Percentiles rank a stretch among this genome's conserved stretches.
These are phyloP conservation scores for Chorisops tibialis DNA, from an alignment of 2,888 invertebrate genomes.

Conservation along the genomic window DNA sequence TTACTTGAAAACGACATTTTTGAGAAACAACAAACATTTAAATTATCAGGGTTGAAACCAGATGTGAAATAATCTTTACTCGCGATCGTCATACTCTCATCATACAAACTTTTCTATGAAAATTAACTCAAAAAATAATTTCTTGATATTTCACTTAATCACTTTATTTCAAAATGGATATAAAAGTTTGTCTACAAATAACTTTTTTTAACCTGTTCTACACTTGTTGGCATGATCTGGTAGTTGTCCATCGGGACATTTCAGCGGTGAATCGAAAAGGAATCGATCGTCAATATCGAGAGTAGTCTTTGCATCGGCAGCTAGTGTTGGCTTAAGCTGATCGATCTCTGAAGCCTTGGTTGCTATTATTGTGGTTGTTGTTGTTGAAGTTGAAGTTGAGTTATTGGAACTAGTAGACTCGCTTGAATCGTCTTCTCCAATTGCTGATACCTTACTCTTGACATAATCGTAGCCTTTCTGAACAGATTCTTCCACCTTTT, in stretches of 20 bases:
- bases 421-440: not conserved
- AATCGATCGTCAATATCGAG: slow-evolving; percentile 11
- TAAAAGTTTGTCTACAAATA: too few species aligned
- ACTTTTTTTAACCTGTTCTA: not conserved
- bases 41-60: too few species aligned
- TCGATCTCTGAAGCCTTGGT: not conserved
- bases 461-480: slow-evolving; percentile 33
- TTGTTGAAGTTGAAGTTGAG: too few species aligned
- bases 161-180: not conserved
- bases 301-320: not conserved
- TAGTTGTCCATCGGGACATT: slow-evolving; percentile 1
- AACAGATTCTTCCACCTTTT: slow-evolving; percentile 43
- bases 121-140: too few species aligned
- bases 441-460: slow-evolving; percentile 8
- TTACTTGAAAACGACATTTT: too few species aligned
- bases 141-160: not conserved
- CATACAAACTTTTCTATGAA: too few species aligned
- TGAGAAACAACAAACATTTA: too few species aligned
- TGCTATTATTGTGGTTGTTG: too few species aligned
- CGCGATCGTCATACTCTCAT: too few species aligned
- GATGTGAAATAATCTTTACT: too few species aligned
- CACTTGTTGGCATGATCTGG: slow-evolving; percentile 14
- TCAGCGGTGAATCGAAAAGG: slow-evolving; percentile 12
- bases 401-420: too few species aligned
- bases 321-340: not conserved